Base-by-base conservation (phyloP, 2,888 invertebrate genomes). In the Melanostoma scalare region DNA sequence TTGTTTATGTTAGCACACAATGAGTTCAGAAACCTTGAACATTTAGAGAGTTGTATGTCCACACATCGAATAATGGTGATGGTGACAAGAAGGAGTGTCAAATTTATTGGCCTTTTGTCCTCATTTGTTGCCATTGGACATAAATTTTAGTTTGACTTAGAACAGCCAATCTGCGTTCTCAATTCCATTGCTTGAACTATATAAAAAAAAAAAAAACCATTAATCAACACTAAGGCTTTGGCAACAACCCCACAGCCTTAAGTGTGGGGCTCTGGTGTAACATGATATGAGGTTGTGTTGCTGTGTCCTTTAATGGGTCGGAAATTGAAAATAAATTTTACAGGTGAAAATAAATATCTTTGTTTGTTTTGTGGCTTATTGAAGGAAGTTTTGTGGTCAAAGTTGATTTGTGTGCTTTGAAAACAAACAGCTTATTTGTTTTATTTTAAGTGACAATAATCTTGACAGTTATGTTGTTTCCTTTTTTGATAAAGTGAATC, bases 101-200 rank as follows among this genome's bases (percentile, higher is more conserved):
- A 75, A 84, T 74, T 84, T 84, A 84, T 79, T 84, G 56, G 75
- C 78, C 74, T 75, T 75, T 75, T 79, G 71, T 60, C 75, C 84
- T 84, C 75, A 75, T 84, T 84, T 79, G 48, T 71, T 71, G 36
- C 61, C 79, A 55, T 65, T 42, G 79, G 78, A 79, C 67, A 79
- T 79, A 84, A 75, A 84, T 84, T 63, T 79, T 74, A 67, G 69
- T 72, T 84, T 71, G 79, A 78, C 69, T 79, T 74, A 75, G 67
- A 42, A 44, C 68, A 53, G 55, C 63, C 63, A 82, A 65, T 82
- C 77, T 69, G 73, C 78, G 69, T 74, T 65, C 63, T 36, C 38
- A 53, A 65, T 65, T 52, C 65, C 50, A 65, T n/a, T 58, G 73
- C 40, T 55, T 38, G 48, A 35, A 38, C 61, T 53, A 67, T 61